Percentiles rank a stretch among this genome's conserved stretches.
Conservation (phyloP, 2,888 invertebrate genomes). For the Cyclophora albipunctata region DNA sequence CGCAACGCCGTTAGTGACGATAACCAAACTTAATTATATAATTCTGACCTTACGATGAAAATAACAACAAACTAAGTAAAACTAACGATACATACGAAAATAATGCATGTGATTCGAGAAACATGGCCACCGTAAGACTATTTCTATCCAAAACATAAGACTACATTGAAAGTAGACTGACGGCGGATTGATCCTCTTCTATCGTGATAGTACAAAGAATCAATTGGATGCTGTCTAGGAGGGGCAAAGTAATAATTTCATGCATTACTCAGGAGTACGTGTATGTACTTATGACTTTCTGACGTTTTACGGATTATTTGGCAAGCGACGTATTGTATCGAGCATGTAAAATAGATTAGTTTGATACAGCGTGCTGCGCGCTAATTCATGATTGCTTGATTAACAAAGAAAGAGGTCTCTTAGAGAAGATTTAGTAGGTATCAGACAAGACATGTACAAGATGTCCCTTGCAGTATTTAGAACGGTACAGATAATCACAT, state of each 20-base stretch:
- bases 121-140: conserved; percentile 69
- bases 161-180: conserved; percentile 58
- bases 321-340: conserved; percentile 69
- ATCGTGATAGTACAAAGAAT: conserved; percentile 54
- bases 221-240: conserved; percentile 58
- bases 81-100: conserved; percentile 49
- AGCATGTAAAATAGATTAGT: conserved; percentile 54
- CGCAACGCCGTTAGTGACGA: conserved; percentile 33
- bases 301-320: conserved; percentile 76
- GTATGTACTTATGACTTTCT: conserved; percentile 73
- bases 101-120: conserved; percentile 70
- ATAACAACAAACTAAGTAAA: conserved; percentile 49
- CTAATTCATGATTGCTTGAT: conserved; percentile 36
- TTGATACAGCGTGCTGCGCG: conserved; percentile 50
- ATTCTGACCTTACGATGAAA: conserved; percentile 49
- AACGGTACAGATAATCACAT: conserved; percentile 75
- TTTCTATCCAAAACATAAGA: conserved; percentile 62
- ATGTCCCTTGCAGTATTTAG: conserved; percentile 82
- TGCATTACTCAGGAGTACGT: conserved; percentile 68
- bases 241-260: conserved; percentile 67
- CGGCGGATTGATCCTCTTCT: conserved; percentile 38
- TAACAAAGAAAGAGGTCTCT: conserved; percentile 39
- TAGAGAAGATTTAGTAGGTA: conserved; percentile 49
- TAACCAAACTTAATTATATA: conserved; percentile 53
- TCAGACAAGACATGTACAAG: conserved; percentile 73